Base-by-base conservation (phyloP, 2,797 vertebrate genomes). In the Tenualosa thibaudeaui region DNA sequence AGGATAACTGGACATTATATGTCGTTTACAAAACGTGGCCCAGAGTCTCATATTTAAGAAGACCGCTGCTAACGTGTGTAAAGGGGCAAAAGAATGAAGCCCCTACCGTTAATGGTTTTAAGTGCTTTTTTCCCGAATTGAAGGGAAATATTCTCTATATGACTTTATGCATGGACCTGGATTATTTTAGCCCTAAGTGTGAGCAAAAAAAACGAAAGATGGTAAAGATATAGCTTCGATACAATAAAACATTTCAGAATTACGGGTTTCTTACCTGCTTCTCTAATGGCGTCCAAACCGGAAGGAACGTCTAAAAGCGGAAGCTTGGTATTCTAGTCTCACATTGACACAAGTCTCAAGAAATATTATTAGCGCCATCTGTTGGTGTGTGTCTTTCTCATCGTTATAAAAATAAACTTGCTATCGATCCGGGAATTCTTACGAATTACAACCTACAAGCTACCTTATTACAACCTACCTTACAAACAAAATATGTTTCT, bases 201-300 rank as follows among this genome's bases (percentile, higher is more conserved):
- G 0, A 19, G 3, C 0, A 26, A 12, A 4, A 1, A 17, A 1
- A 7, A 17, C 0, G 0, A 2, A 0, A 81, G 95, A 96, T 96
- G 90, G 81, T 81, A 0, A 37, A 56, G 95, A 96, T 96, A 89
- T 24, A 0, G 12, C 0, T 0, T 0, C 37, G 91, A 87, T 95
- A 94, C 4, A 3, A n/a, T 0, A 19, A 0, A 13, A 5, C 13
- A 0, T 3, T 17, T n/a, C 19, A 8, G 15, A n/a, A 43, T 50
- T 54, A 0, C 8, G 12, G 6, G 49, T 43, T 1, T 85, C 92
- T 6, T 94, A 96, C 96, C 94, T 94, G 85, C 91, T 89, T 92
- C 87, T 88, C 75, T 91, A 92, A 95, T 96, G 95, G 94, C 95
- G 94, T 88, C 90, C 81, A 91, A 90, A 87, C 95, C 93, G 95